Evolutionary conservation across 1,140 invertebrate genomes (phyloP).

Genomic region (Anastatus disparis): DNA sequence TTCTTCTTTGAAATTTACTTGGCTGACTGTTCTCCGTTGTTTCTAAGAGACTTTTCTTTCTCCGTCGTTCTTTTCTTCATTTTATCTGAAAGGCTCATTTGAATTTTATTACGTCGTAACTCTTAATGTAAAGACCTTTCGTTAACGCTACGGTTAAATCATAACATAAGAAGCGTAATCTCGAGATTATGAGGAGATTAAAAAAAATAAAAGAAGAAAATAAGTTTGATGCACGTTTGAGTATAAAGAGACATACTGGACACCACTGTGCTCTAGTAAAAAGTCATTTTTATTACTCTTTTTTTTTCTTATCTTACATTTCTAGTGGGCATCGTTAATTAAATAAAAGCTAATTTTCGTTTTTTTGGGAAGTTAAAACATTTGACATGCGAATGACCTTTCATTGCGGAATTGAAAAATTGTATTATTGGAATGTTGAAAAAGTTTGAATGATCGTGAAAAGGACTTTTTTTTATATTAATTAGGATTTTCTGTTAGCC

Average conservation of each 20-base stretch:
- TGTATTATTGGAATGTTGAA: no score
- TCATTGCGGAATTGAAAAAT: no score
- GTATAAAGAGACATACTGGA: conserved; percentile 6
- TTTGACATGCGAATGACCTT: no score
- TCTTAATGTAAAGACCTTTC: conserved; percentile 40
- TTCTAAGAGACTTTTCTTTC: conserved; percentile 5
- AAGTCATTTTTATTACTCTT: conserved; percentile 27
- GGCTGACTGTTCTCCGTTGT: conserved; percentile 4
- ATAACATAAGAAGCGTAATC: conserved; percentile 33
- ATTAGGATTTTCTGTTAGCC: no score
- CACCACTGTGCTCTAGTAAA: conserved; percentile 1
- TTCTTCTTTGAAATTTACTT: conserved; percentile 4
- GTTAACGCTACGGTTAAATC: conserved; percentile 39
- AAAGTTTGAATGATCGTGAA: no score
- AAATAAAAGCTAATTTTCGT: no score
- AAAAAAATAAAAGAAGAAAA: neutral
- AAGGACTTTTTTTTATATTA: no score
- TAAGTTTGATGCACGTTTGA: neutral
- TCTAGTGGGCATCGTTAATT: no score
- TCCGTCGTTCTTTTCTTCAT: neutral
- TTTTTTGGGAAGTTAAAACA: no score
- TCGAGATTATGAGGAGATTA: conserved; percentile 36
- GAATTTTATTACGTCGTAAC: conserved; percentile 41
- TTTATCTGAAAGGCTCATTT: conserved; percentile 35
- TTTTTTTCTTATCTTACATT: no score